Evolutionary conservation across 2,113 vertebrate genomes (phyloP).

Genomic region (Aegithalos caudatus): DNA sequence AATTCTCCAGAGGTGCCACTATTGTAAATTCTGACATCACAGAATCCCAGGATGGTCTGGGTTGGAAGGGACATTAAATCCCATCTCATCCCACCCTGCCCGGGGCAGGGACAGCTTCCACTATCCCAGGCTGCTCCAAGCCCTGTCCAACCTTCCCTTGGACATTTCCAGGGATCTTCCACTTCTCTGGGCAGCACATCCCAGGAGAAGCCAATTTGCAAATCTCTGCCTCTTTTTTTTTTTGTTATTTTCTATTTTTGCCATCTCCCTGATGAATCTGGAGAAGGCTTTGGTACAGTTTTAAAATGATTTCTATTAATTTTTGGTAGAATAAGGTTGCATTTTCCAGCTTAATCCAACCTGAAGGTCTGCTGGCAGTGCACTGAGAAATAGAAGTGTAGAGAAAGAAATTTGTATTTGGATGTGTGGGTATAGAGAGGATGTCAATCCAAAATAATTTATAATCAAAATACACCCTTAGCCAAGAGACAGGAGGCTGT

Average conservation of each 20-base stretch:
- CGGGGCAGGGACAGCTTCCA: not conserved
- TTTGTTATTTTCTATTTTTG: not conserved
- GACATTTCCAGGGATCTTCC: not conserved
- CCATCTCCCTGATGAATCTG: not conserved
- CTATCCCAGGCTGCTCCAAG: not conserved
- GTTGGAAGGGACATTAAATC: not conserved
- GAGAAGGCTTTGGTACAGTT: not conserved
- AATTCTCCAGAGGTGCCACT: not conserved
- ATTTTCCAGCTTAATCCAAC: not conserved
- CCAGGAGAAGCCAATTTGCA: not conserved
- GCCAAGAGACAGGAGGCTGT: not conserved
- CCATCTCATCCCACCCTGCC: not conserved
- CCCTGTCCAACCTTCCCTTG: fast-evolving
- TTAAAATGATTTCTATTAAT: not conserved
- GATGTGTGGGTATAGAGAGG: not conserved
- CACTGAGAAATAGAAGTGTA: not conserved
- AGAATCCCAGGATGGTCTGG: not conserved
- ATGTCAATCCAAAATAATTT: slow-evolving; percentile 10
- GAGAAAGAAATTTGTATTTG: not conserved
- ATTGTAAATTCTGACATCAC: no score
- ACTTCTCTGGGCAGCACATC: not conserved
- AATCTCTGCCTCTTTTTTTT: not conserved
- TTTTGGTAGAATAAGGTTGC: not conserved
- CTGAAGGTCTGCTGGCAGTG: not conserved
- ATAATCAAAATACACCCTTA: not conserved